Evolutionary conservation across 2,113 vertebrate species (phyloP).

Genomic region (Pygoscelis adeliae): DNA sequence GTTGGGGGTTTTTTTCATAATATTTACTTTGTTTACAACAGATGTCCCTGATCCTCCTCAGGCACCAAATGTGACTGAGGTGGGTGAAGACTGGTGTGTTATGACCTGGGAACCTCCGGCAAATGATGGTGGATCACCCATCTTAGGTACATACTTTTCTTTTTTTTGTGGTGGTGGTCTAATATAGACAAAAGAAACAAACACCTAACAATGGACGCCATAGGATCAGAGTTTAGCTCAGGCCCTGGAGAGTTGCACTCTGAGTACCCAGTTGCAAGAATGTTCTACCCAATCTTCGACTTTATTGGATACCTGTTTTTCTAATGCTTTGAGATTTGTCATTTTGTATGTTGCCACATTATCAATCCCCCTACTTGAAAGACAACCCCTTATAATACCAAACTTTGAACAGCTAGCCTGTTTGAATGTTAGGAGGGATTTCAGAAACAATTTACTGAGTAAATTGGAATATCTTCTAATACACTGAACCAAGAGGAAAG

Average conservation of each 20-base stretch:
- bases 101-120: constrained; percentile 93
- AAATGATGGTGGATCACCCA: constrained; percentile 91
- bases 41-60: constrained; percentile 94
- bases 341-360: not conserved
- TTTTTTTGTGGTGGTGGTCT: not conserved
- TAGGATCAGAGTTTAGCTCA: not conserved
- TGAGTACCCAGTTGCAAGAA: not conserved
- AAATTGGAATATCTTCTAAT: not conserved
- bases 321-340: not conserved
- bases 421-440: not conserved
- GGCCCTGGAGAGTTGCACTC: not conserved
- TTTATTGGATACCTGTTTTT: not conserved
- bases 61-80: constrained; percentile 85
- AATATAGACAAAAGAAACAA: not conserved
- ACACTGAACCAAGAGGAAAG: not conserved
- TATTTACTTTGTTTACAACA: constrained; percentile 46
- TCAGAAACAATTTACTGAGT: not conserved
- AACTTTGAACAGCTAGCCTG: not conserved
- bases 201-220: accelerated
- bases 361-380: not conserved
- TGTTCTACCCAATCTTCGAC: not conserved
- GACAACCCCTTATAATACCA: not conserved
- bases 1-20: not conserved
- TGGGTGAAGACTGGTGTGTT: constrained; percentile 96
- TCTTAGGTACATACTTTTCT: constrained; percentile 80